These are phyloP conservation scores for Isurus oxyrinchus DNA, from an alignment of 2,113 vertebrate genomes.

Conservation along the genomic window DNA sequence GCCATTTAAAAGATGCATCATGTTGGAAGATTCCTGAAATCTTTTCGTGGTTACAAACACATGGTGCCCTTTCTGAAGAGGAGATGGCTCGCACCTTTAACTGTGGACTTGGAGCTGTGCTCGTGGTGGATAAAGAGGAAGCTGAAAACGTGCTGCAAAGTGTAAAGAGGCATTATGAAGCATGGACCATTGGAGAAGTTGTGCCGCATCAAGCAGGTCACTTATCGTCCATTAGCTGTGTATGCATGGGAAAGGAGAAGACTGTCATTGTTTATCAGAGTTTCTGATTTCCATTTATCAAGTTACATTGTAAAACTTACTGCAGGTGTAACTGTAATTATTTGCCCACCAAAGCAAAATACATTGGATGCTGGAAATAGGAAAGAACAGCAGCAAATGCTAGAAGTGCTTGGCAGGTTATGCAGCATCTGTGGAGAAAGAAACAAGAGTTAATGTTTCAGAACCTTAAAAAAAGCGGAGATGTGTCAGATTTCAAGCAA, in stretches of 20 bases:
- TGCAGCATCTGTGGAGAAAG: neutral
- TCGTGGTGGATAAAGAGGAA: slow-evolving; percentile 65
- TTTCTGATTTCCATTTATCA: neutral
- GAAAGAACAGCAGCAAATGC: neutral
- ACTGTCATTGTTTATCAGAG: neutral
- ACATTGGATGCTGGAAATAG: neutral
- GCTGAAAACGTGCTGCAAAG: slow-evolving; percentile 66
- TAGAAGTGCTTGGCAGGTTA: neutral
- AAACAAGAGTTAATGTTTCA: neutral
- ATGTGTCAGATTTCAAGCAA: neutral
- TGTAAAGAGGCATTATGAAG: slow-evolving; percentile 62
- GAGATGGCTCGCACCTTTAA: slow-evolving; percentile 94
- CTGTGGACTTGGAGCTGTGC: slow-evolving; percentile 78
- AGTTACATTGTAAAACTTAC: neutral
- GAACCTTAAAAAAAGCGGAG: too few species aligned
- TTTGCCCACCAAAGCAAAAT: neutral
- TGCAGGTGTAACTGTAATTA: neutral
- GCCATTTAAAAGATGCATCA: slow-evolving; percentile 64
- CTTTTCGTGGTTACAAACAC: slow-evolving; percentile 82
- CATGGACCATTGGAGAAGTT: slow-evolving; percentile 79
- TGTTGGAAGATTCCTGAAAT: slow-evolving; percentile 77
- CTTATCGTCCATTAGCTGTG: neutral
- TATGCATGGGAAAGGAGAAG: neutral
- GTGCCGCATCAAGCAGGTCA: slow-evolving; percentile 62
- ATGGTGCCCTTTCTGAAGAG: slow-evolving; percentile 75